phyloP scores from a whole-genome alignment of 2,888 invertebrate species.

The Standfussiana lucernea region DNA sequence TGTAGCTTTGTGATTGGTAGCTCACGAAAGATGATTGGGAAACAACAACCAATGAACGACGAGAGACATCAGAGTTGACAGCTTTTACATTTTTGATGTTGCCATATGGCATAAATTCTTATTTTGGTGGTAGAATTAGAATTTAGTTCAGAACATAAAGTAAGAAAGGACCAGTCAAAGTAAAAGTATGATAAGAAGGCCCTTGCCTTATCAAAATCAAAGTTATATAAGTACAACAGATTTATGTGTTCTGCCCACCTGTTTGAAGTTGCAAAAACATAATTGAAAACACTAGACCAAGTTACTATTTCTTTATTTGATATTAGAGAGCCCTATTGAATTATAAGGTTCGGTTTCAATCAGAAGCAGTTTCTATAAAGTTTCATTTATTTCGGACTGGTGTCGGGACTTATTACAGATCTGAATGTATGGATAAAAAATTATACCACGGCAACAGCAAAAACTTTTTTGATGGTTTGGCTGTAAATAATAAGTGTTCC shows the following conservation, averaged over 20 bases:
- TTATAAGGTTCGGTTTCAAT: not conserved
- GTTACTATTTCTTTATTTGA: not conserved
- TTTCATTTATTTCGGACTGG: not conserved
- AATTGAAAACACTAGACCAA: not conserved
- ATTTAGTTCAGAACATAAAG: not conserved
- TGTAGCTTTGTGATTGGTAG: conserved; percentile 83
- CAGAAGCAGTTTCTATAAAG: not conserved
- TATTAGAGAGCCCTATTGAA: not conserved
- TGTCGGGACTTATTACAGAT: not conserved
- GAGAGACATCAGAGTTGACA: conserved; percentile 62
- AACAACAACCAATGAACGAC: conserved; percentile 71
- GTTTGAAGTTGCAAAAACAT: not conserved
- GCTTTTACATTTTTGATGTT: conserved; percentile 50
- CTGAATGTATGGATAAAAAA: not conserved
- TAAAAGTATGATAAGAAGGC: not conserved
- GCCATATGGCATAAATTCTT: conserved; percentile 34
- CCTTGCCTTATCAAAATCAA: not conserved
- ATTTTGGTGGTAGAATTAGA: conserved; percentile 44
- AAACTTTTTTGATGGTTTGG: not conserved
- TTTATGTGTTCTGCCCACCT: not conserved
- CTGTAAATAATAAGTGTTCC: not conserved
- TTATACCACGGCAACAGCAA: not conserved
- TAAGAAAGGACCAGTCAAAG: not conserved
- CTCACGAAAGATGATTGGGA: conserved; percentile 58
- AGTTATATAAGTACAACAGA: not conserved